Evolutionary conservation across 2,113 vertebrate genomes (phyloP).

Genomic region (Cephalopholis sonnerati): DNA sequence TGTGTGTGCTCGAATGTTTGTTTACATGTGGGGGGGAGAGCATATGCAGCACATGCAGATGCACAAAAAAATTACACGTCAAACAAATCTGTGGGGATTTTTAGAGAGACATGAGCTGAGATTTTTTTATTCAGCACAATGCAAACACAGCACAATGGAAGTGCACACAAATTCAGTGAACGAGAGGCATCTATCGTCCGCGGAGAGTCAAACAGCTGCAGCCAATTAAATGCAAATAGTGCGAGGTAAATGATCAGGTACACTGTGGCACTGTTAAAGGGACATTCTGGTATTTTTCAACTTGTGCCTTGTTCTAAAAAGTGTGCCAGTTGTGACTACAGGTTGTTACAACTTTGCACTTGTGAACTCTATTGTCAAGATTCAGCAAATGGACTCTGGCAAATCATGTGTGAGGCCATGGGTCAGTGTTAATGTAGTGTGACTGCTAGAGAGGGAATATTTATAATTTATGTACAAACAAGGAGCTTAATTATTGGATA

Average conservation of each 20-base stretch:
- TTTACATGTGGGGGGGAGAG: constrained; percentile 59
- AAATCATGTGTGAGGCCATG: background rate
- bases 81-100: background rate
- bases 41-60: constrained; percentile 46
- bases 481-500: background rate
- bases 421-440: background rate
- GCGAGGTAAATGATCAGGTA: constrained; percentile 30
- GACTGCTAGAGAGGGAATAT: too few relatives aligned
- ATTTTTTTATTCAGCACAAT: constrained; percentile 21
- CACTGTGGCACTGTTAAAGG: constrained; percentile 14
- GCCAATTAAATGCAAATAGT: constrained; percentile 65
- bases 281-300: constrained; percentile 19
- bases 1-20: constrained; percentile 59
- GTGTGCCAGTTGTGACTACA: background rate
- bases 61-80: background rate
- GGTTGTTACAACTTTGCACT: background rate
- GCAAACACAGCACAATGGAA: constrained; percentile 23
- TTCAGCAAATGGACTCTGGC: background rate
- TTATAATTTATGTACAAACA: background rate
- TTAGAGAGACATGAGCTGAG: constrained; percentile 5
- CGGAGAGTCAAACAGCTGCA: constrained; percentile 49
- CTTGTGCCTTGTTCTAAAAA: constrained; percentile 12
- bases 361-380: background rate
- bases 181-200: constrained; percentile 14
- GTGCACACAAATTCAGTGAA: constrained; percentile 3